Percentiles rank a stretch among this genome's conserved stretches.
These are phyloP conservation scores for Coregonus suidteri DNA, from an alignment of 2,797 vertebrate genomes.

Conservation along the genomic window DNA sequence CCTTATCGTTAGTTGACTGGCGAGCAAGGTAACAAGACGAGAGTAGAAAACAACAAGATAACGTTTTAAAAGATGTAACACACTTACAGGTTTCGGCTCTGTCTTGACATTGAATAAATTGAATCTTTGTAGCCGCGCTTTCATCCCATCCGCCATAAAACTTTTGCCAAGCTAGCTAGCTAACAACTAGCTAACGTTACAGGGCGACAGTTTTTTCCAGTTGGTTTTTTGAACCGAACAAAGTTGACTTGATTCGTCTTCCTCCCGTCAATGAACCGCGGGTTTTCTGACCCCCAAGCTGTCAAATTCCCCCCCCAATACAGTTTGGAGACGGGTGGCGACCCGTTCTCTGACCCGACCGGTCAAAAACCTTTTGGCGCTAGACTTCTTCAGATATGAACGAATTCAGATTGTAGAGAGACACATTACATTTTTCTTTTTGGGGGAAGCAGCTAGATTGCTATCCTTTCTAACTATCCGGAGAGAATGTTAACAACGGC, in stretches of 20 bases:
- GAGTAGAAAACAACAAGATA: neutral
- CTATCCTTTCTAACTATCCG: too few relatives aligned
- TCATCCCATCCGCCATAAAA: slow-evolving; percentile 77
- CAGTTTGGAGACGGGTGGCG: slow-evolving; percentile 20
- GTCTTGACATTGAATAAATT: slow-evolving; percentile 77
- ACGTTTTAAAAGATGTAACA: neutral
- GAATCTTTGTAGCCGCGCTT: slow-evolving; percentile 77
- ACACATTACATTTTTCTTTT: too few relatives aligned
- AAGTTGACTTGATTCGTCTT: slow-evolving; percentile 8
- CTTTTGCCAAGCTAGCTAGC: too few relatives aligned
- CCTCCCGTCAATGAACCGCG: slow-evolving; percentile 13
- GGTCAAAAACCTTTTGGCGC: neutral
- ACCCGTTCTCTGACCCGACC: slow-evolving; percentile 18
- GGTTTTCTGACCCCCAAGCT: slow-evolving; percentile 6
- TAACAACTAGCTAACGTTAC: too few relatives aligned
- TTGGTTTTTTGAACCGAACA: too few relatives aligned
- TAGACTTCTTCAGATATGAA: too few relatives aligned
- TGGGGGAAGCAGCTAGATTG: too few relatives aligned
- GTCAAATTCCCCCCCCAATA: slow-evolving; percentile 51
- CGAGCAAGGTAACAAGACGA: neutral
- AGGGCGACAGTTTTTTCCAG: neutral
- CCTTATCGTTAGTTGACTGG: neutral
- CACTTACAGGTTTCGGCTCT: slow-evolving; percentile 77
- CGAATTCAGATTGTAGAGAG: too few relatives aligned
- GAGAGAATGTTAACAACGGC: slow-evolving; percentile 26